phyloP scores from a whole-genome alignment of 1,140 invertebrate genomes.

The Tachypleus tridentatus region DNA sequence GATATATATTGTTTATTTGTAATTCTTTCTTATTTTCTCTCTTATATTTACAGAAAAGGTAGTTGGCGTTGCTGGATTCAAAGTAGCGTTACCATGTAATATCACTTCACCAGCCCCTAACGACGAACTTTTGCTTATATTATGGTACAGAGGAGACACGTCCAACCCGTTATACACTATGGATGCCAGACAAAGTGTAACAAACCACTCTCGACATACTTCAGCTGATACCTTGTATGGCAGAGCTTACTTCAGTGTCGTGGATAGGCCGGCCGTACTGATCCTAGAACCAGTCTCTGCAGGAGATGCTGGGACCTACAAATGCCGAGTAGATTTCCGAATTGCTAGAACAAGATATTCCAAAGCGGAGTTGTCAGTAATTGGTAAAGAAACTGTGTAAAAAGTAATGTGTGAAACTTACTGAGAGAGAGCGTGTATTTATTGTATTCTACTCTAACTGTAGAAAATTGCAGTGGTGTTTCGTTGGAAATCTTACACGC shows the following conservation, averaged over 20 bases:
- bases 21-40: too few relatives aligned
- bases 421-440: too few relatives aligned
- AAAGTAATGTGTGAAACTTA: too few relatives aligned
- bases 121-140: conserved; percentile 74
- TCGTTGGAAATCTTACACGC: too few relatives aligned
- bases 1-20: too few relatives aligned
- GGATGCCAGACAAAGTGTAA: conserved; percentile 18
- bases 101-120: conserved; percentile 56
- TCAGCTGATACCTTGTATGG: conserved; percentile 11
- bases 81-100: conserved; percentile 54
- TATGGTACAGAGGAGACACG: conserved; percentile 73
- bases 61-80: conserved; percentile 4
- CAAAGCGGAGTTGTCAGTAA: conserved; percentile 76
- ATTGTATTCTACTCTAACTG: too few relatives aligned
- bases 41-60: too few relatives aligned
- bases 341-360: conserved; percentile 79
- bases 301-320: conserved; percentile 73
- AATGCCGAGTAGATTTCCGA: conserved; percentile 74
- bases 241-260: conserved; percentile 19
- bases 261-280: conserved; percentile 43
- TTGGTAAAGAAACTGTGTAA: conserved; percentile 49
- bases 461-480: too few relatives aligned
- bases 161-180: conserved; percentile 61
- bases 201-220: conserved; percentile 21
- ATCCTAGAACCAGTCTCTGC: conserved; percentile 60